phyloP scores from a whole-genome alignment of 1,140 invertebrate species.

The Halictus rubicundus region DNA sequence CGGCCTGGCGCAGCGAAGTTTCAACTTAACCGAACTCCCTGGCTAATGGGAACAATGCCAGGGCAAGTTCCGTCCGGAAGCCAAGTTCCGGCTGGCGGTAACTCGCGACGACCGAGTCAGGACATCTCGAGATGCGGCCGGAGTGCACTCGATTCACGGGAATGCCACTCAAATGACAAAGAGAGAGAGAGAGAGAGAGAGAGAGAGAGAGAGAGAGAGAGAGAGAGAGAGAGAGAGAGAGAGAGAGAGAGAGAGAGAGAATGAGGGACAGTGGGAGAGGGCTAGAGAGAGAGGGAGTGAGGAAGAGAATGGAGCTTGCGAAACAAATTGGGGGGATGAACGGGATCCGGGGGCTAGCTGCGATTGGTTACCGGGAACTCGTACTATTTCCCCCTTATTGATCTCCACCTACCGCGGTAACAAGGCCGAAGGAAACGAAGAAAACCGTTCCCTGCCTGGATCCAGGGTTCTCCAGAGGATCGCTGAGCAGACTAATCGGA shows the following conservation, averaged over 20 bases:
- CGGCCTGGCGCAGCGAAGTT: conserved; percentile 3
- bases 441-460: background rate
- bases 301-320: background rate
- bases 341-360: conserved; percentile 3
- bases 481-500: conserved; percentile 28
- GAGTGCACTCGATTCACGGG: conserved; percentile 6
- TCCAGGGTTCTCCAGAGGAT: conserved; percentile 21
- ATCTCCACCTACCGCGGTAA: background rate
- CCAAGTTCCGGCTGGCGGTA: conserved; percentile 17
- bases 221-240: too few relatives aligned
- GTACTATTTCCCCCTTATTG: conserved; percentile 4
- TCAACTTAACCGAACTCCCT: conserved; percentile 15
- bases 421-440: background rate
- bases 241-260: too few relatives aligned
- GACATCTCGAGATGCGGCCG: background rate
- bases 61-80: conserved; percentile 2
- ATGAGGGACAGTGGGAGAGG: background rate
- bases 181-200: background rate
- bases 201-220: background rate
- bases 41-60: conserved; percentile 42
- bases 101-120: conserved; percentile 16
- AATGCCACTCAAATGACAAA: conserved; percentile 20
- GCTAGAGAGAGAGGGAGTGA: too few relatives aligned
- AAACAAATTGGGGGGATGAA: conserved; percentile 43
- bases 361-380: conserved; percentile 19